Evolutionary conservation across 2,797 vertebrate species (phyloP).

Genomic region (Moxostoma hubbsi): DNA sequence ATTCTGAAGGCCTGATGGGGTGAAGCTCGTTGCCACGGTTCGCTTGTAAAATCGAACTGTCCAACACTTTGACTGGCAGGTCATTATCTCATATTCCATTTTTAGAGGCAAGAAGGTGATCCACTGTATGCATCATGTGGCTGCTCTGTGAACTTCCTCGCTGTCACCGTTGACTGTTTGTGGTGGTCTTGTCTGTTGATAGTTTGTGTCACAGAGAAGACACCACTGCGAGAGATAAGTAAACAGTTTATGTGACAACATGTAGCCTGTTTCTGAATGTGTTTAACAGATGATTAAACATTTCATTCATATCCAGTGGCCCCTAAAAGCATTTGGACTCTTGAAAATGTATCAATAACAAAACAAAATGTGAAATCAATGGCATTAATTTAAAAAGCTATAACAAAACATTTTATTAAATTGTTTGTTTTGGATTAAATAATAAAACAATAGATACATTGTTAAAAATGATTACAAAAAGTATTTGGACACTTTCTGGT

Average conservation of each 20-base stretch:
- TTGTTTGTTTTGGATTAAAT: too few relatives aligned
- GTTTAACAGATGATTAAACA: neutral
- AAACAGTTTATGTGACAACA: neutral
- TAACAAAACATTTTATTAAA: too few relatives aligned
- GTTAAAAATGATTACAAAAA: too few relatives aligned
- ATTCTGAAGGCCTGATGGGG: too few relatives aligned
- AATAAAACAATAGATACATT: too few relatives aligned
- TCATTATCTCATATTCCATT: slow-evolving; percentile 36
- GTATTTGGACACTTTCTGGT: too few relatives aligned
- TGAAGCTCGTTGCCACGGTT: too few relatives aligned
- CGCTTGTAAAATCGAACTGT: neutral
- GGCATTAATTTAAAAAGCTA: too few relatives aligned
- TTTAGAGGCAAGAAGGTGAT: slow-evolving; percentile 14
- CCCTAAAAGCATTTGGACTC: too few relatives aligned
- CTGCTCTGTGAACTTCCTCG: slow-evolving; percentile 38
- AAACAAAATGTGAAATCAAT: too few relatives aligned
- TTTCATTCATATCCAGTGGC: too few relatives aligned
- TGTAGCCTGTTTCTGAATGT: neutral
- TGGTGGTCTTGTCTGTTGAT: neutral
- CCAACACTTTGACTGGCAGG: slow-evolving; percentile 30
- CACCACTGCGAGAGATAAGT: neutral
- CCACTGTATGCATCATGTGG: slow-evolving; percentile 31
- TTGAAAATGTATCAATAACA: too few relatives aligned
- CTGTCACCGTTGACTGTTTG: slow-evolving; percentile 28
- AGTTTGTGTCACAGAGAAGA: slow-evolving; percentile 2